phyloP scores from a whole-genome alignment of 2,888 invertebrate genomes.

The Apomyelois bistriatella region DNA sequence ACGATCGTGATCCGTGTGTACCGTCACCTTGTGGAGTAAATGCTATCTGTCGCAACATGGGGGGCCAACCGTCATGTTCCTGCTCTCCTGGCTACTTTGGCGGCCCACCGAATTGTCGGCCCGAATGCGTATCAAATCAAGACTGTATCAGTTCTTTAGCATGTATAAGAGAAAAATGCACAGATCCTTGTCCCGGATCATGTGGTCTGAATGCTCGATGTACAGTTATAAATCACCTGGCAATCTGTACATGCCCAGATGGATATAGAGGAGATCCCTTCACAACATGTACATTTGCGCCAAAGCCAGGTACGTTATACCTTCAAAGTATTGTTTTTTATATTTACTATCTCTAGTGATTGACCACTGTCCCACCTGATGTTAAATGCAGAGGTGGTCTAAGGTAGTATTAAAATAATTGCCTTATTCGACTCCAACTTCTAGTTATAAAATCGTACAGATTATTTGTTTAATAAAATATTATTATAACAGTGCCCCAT shows the following conservation, averaged over 20 bases:
- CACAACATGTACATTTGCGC: slow-evolving; percentile 57
- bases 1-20: slow-evolving; percentile 80
- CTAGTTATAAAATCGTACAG: no score
- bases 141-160: slow-evolving; percentile 84
- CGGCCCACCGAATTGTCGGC: slow-evolving; percentile 83
- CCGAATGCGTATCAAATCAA: slow-evolving; percentile 83
- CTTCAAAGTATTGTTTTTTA: no score
- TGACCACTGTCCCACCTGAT: no score
- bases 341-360: no score
- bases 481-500: no score
- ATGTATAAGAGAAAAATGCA: slow-evolving; percentile 83
- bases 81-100: slow-evolving; percentile 81
- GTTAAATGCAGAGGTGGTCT: no score
- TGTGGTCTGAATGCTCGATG: slow-evolving; percentile 81
- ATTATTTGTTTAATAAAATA: no score
- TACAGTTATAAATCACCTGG: slow-evolving; percentile 81
- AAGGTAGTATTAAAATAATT: no score
- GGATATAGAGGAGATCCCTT: slow-evolving; percentile 83
- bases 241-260: slow-evolving; percentile 81
- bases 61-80: slow-evolving; percentile 81
- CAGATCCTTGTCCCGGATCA: slow-evolving; percentile 84
- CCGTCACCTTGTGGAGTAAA: slow-evolving; percentile 85
- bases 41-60: slow-evolving; percentile 78
- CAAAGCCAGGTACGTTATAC: slow-evolving; percentile 47
- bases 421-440: no score